Conservation (phyloP, 2,113 vertebrate species). For the Tonatia bakeri region DNA sequence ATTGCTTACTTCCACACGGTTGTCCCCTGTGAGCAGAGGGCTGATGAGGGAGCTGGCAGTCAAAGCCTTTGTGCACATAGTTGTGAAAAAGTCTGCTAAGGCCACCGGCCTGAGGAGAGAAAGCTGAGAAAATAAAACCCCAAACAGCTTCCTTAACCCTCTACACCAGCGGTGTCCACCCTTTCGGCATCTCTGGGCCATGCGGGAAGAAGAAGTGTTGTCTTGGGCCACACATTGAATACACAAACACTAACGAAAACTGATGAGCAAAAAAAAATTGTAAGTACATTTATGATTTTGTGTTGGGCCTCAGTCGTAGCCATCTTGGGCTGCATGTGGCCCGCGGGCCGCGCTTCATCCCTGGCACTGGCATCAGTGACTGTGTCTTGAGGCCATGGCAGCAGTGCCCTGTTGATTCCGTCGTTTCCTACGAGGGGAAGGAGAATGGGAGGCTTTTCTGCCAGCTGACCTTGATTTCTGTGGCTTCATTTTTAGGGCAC, state of each 20-base stretch:
- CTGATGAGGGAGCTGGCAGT: neutral
- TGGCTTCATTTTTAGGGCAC: conserved; percentile 29
- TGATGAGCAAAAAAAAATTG: too few relatives aligned
- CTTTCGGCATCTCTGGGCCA: too few relatives aligned
- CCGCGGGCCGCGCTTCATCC: neutral
- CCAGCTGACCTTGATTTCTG: neutral
- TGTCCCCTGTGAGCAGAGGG: neutral
- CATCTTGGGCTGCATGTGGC: too few relatives aligned
- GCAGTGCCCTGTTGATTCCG: neutral
- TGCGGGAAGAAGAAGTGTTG: too few relatives aligned
- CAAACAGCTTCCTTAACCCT: neutral
- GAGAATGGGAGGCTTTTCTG: neutral
- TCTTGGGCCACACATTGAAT: too few relatives aligned
- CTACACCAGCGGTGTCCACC: neutral
- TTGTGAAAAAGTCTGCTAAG: neutral
- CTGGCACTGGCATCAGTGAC: too few relatives aligned
- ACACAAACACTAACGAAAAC: too few relatives aligned
- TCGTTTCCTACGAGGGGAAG: neutral
- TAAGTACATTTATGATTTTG: too few relatives aligned
- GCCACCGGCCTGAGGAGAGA: neutral
- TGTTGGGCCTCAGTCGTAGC: too few relatives aligned
- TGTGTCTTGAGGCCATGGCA: neutral
- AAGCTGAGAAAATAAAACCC: neutral
- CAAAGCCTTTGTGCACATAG: neutral
- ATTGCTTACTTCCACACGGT: neutral